Evolutionary conservation across 2,797 vertebrate genomes (phyloP).

Genomic region (Tangara arthus): DNA sequence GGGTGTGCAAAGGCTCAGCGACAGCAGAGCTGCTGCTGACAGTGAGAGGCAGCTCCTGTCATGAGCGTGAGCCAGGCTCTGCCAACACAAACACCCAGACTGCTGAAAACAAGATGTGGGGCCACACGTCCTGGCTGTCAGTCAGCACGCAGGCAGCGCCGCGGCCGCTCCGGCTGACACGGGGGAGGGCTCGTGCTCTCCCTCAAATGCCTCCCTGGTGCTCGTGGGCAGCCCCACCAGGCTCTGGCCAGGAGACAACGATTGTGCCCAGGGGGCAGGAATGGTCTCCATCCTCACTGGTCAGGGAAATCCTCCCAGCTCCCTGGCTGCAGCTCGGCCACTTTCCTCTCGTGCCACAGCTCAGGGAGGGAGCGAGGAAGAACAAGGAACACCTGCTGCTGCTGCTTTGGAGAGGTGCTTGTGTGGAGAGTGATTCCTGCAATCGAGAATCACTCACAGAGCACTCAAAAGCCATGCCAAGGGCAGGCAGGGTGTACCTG

Average conservation of each 20-base stretch:
- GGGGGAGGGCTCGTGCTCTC: background rate
- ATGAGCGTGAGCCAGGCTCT: conserved; percentile 26
- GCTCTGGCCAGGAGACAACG: background rate
- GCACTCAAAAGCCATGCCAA: accelerated
- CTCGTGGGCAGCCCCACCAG: background rate
- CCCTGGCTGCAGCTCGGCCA: accelerated
- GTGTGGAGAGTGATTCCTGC: background rate
- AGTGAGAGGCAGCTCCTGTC: conserved; percentile 41
- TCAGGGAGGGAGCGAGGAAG: background rate
- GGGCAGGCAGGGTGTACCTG: background rate
- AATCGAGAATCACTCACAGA: background rate
- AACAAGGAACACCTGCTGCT: background rate
- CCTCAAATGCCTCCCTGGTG: background rate
- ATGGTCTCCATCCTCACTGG: accelerated
- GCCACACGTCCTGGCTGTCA: background rate
- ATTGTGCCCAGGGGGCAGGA: background rate
- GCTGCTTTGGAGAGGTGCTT: background rate
- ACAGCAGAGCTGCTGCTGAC: background rate
- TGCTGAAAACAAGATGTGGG: conserved; percentile 16
- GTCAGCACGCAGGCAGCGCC: background rate
- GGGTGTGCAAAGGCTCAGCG: background rate
- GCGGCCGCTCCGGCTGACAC: background rate
- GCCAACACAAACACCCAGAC: conserved; percentile 43
- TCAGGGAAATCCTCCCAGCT: background rate
- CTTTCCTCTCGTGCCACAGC: background rate